Conservation (phyloP, 2,888 invertebrate genomes). For the Molorchus minor region DNA sequence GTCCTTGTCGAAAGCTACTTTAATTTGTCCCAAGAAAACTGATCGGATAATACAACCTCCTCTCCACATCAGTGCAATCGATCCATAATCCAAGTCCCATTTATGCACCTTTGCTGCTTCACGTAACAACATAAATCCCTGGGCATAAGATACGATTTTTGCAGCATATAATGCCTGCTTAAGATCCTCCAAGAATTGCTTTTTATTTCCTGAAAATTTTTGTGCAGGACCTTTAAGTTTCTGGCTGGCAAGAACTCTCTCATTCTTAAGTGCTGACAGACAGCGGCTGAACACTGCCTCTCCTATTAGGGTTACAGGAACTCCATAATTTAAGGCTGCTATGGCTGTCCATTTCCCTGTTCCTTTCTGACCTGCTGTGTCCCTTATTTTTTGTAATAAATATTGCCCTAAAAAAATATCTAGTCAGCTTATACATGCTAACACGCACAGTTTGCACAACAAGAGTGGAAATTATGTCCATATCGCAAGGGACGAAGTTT, state of each 20-base stretch:
- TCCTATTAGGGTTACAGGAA: slow-evolving; percentile 97
- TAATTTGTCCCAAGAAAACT: slow-evolving; percentile 89
- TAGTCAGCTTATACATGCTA: neutral
- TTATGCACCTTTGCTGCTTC: slow-evolving; percentile 90
- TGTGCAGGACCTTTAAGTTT: slow-evolving; percentile 74
- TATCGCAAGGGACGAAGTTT: too few relatives aligned
- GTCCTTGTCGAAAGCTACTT: slow-evolving; percentile 91
- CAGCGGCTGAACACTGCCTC: slow-evolving; percentile 98
- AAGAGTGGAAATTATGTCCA: neutral
- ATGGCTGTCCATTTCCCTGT: slow-evolving; percentile 99
- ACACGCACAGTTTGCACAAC: too few relatives aligned
- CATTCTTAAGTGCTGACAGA: slow-evolving; percentile 89
- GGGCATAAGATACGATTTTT: slow-evolving; percentile 98
- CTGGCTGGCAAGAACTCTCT: slow-evolving; percentile 85
- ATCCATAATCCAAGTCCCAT: slow-evolving; percentile 97
- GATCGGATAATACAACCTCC: slow-evolving; percentile 99
- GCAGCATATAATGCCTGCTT: slow-evolving; percentile 93
- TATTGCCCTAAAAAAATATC: slow-evolving; percentile 66
- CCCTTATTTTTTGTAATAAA: slow-evolving; percentile 90
- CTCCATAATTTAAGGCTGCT: slow-evolving; percentile 92
- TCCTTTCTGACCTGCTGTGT: slow-evolving; percentile 97
- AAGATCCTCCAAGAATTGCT: slow-evolving; percentile 83
- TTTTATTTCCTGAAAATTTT: slow-evolving; percentile 76
- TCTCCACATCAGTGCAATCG: slow-evolving; percentile 99
- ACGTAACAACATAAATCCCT: slow-evolving; percentile 91